phyloP scores from a whole-genome alignment of 2,797 vertebrate genomes.

The Enteromius viviparus region DNA sequence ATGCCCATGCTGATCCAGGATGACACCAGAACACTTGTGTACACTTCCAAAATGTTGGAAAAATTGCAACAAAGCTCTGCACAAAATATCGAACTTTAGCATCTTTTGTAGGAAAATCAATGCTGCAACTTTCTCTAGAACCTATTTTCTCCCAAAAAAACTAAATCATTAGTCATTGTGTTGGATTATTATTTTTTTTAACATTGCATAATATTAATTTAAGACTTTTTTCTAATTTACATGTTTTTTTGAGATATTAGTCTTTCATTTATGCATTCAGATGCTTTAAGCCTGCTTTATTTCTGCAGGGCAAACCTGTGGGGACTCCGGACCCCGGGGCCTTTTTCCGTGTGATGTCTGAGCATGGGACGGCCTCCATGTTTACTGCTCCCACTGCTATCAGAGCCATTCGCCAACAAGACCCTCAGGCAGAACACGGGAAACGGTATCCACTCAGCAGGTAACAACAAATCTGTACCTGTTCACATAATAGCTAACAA shows the following conservation, averaged over 20 bases:
- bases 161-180: not conserved
- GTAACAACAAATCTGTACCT: constrained; percentile 71
- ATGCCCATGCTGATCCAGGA: constrained; percentile 5
- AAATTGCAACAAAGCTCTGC: not conserved
- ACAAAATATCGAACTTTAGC: not conserved
- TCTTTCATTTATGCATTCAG: constrained; percentile 1
- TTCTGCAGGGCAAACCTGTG: constrained; percentile 91
- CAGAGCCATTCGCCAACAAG: constrained; percentile 95
- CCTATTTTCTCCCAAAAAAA: not conserved
- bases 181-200: not conserved
- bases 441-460: constrained; percentile 84
- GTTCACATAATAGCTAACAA: not conserved
- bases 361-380: constrained; percentile 85
- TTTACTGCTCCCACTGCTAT: constrained; percentile 95
- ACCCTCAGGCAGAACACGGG: constrained; percentile 82
- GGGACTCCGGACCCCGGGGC: constrained; percentile 93
- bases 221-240: not conserved
- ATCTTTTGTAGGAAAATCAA: not conserved
- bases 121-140: not conserved
- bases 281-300: constrained; percentile 36
- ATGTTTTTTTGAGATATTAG: not conserved
- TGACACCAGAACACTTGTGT: not conserved
- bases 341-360: constrained; percentile 93
- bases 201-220: not conserved
- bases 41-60: not conserved